Percentiles rank a stretch among this genome's conserved stretches.
Conservation (phyloP, 1,140 invertebrate species). For the Epicauta chinensis region DNA sequence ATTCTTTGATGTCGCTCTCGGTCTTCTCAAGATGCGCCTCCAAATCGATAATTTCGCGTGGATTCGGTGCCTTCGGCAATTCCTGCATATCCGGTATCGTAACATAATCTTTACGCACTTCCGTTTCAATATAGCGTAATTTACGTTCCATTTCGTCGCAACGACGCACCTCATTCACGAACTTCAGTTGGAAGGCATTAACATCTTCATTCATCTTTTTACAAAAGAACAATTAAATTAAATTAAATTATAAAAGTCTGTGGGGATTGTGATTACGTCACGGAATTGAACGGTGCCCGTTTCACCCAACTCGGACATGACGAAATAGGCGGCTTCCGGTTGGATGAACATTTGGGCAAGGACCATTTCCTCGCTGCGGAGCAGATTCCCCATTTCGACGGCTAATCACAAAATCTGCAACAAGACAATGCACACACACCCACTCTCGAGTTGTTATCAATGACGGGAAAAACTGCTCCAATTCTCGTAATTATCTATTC, state of each 20-base stretch:
- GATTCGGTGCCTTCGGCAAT: conserved; percentile 84
- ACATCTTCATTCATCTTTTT: conserved; percentile 75
- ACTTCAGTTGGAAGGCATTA: conserved; percentile 85
- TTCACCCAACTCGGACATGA: conserved; percentile 84
- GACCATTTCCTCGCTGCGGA: conserved; percentile 83
- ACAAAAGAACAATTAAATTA: too few species aligned
- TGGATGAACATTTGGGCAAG: conserved; percentile 86
- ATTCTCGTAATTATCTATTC: too few species aligned
- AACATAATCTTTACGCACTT: conserved; percentile 89
- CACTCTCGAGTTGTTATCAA: too few species aligned
- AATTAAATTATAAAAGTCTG: neutral
- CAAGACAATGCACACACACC: too few species aligned
- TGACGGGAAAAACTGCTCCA: too few species aligned
- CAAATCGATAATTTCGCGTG: conserved; percentile 93
- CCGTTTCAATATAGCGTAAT: conserved; percentile 88
- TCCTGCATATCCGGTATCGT: conserved; percentile 78
- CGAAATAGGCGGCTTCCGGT: conserved; percentile 83
- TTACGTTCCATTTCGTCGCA: conserved; percentile 93
- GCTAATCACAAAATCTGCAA: too few species aligned
- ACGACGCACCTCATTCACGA: conserved; percentile 83
- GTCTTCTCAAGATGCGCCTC: conserved; percentile 92
- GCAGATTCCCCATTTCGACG: conserved; percentile 66
- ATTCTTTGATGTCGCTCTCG: conserved; percentile 85
- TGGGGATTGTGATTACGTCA: conserved; percentile 68
- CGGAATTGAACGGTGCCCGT: conserved; percentile 84